These are phyloP conservation scores for Rafetus swinhoei DNA, from an alignment of 2,113 vertebrate species.

Conservation along the genomic window DNA sequence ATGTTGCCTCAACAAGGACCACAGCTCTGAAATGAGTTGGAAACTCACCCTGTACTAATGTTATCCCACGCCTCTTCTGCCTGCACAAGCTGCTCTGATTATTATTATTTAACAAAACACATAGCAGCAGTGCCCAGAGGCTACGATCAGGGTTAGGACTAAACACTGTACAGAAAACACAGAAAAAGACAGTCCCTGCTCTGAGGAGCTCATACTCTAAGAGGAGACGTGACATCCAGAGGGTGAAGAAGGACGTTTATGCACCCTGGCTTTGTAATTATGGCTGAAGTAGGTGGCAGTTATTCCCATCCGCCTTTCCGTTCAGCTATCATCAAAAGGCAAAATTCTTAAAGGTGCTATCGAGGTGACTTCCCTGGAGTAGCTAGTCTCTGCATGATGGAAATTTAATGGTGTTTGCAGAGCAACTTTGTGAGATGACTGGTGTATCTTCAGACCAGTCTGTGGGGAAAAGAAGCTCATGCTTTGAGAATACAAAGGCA, in stretches of 20 bases:
- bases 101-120: background rate
- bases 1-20: background rate
- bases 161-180: background rate
- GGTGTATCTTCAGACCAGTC: background rate
- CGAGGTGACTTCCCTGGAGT: background rate
- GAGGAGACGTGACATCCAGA: background rate
- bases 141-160: background rate
- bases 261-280: background rate
- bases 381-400: background rate
- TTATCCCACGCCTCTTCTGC: background rate
- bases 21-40: background rate
- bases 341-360: background rate
- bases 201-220: background rate
- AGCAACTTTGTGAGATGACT: background rate
- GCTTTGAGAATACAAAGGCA: background rate
- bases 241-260: background rate
- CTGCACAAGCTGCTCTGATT: background rate
- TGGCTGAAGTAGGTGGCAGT: slow-evolving; percentile 3
- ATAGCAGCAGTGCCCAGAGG: background rate
- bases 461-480: background rate
- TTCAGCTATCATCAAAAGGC: background rate
- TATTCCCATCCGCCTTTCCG: background rate
- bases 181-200: background rate
- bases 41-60: background rate
- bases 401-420: background rate